These are phyloP conservation scores for Eristalis tenax DNA, from an alignment of 2,888 invertebrate genomes.

Conservation along the genomic window DNA sequence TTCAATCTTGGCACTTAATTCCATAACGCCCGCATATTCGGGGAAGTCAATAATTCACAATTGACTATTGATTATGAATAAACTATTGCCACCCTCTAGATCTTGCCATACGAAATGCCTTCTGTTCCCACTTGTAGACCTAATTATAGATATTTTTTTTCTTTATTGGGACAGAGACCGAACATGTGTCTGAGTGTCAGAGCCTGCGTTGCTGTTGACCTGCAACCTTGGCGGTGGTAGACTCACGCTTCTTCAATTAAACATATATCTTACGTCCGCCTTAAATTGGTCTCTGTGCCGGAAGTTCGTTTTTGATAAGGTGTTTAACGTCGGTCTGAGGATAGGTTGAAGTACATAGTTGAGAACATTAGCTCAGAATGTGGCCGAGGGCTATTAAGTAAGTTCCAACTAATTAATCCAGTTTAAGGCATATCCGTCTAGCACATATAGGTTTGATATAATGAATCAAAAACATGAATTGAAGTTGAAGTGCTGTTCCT, in stretches of 20 bases:
- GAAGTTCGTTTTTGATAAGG: no score
- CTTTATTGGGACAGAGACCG: neutral
- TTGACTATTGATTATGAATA: neutral
- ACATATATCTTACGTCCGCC: no score
- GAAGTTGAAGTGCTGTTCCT: no score
- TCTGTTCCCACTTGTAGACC: neutral
- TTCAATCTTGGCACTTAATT: neutral
- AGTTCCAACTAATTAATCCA: no score
- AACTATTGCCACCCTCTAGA: neutral
- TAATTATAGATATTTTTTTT: neutral
- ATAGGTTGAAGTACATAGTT: no score
- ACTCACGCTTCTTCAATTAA: neutral
- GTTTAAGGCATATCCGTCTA: no score
- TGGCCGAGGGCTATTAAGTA: no score
- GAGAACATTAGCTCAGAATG: no score
- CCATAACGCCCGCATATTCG: neutral
- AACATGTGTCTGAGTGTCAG: neutral
- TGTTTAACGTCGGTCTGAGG: no score
- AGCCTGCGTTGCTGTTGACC: neutral
- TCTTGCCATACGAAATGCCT: neutral
- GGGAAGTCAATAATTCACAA: neutral
- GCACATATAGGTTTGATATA: no score
- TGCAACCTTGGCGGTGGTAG: neutral
- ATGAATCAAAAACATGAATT: no score
- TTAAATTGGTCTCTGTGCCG: no score